phyloP scores from a whole-genome alignment of 2,113 vertebrate species.

The Hyla sarda region DNA sequence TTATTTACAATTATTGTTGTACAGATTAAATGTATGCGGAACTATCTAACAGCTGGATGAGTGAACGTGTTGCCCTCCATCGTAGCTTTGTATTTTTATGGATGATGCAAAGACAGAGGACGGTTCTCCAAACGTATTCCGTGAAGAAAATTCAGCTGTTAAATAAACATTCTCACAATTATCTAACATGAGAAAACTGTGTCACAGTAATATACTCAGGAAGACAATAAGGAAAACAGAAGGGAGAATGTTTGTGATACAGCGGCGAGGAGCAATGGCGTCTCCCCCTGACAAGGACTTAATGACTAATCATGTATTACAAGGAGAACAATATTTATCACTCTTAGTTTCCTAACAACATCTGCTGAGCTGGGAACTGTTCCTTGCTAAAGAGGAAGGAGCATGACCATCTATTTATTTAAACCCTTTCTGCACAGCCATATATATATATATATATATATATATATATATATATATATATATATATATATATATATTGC shows the following conservation, averaged over 20 bases:
- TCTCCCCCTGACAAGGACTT: neutral
- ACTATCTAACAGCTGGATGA: neutral
- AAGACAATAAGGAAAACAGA: neutral
- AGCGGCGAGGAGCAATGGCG: neutral
- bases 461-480: neutral
- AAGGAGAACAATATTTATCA: neutral
- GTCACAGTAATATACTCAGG: neutral
- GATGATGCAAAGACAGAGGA: neutral
- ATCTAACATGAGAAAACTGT: conserved; percentile 7
- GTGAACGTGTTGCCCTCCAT: neutral
- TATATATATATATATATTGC: neutral
- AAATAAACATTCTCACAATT: conserved; percentile 21
- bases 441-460: neutral
- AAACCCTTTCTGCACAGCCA: neutral
- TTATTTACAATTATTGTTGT: too few relatives aligned
- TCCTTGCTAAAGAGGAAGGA: conserved; percentile 3
- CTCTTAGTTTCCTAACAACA: neutral
- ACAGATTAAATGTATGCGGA: neutral
- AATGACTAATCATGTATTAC: neutral
- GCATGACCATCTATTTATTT: neutral
- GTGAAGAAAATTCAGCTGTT: neutral
- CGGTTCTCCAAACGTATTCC: neutral
- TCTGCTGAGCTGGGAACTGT: conserved; percentile 13
- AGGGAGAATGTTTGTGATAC: neutral
- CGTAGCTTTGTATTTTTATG: neutral